Evolutionary conservation across 2,797 vertebrate genomes (phyloP).

Genomic region (Phalanger gymnotis): DNA sequence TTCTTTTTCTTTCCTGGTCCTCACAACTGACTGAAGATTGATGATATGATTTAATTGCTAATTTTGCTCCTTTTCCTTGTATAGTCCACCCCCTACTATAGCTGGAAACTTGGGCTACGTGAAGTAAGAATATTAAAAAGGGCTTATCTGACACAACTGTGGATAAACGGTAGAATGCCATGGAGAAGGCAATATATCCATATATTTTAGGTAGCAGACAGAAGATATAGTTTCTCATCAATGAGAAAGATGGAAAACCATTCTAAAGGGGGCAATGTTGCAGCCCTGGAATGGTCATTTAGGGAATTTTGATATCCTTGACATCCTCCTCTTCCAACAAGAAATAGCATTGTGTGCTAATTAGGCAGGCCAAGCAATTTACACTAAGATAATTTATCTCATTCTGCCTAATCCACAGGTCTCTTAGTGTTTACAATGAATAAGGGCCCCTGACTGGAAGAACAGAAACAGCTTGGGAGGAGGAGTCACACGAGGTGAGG

Average conservation of each 20-base stretch:
- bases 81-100: neutral
- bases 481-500: neutral
- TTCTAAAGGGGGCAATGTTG: neutral
- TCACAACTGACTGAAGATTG: neutral
- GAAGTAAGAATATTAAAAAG: neutral
- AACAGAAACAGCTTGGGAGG: neutral
- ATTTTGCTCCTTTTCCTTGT: neutral
- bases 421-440: neutral
- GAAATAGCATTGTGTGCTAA: neutral
- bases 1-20: neutral
- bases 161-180: neutral
- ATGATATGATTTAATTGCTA: neutral
- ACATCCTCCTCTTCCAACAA: neutral
- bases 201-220: neutral
- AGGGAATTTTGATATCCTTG: neutral
- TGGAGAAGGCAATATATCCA: neutral
- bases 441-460: neutral
- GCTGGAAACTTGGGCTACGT: neutral
- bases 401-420: neutral
- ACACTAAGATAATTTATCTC: neutral
- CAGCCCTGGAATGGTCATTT: neutral
- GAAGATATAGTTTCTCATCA: neutral
- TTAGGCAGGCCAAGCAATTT: neutral
- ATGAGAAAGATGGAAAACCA: neutral
- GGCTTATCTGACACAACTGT: neutral